These are phyloP conservation scores for Leptura quadrifasciata DNA, from an alignment of 2,888 invertebrate genomes.

Conservation along the genomic window DNA sequence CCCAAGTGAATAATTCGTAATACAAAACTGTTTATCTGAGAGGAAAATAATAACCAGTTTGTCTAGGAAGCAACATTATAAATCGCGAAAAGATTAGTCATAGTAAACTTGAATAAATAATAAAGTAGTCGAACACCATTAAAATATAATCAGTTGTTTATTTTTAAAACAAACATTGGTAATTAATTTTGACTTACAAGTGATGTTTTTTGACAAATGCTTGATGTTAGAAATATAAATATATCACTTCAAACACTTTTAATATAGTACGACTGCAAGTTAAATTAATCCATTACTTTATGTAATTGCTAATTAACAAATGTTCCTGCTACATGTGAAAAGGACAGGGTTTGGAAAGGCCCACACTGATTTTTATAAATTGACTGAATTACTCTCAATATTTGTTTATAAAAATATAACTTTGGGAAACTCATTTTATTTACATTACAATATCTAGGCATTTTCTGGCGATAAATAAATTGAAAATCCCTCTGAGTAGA, in stretches of 20 bases:
- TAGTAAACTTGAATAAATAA: not conserved
- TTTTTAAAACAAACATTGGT: constrained; percentile 3
- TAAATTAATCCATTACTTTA: not conserved
- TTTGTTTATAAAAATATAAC: no score
- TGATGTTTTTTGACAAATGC: not conserved
- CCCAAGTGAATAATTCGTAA: constrained; percentile 22
- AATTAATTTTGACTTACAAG: not conserved
- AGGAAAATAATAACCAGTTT: constrained; percentile 33
- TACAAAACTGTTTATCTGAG: constrained; percentile 20
- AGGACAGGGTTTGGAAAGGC: no score
- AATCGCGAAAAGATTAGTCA: constrained; percentile 31
- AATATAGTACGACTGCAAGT: not conserved
- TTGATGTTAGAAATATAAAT: not conserved
- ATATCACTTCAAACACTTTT: not conserved
- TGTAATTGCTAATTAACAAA: not conserved
- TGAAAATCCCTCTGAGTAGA: no score
- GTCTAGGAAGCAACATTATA: constrained; percentile 26
- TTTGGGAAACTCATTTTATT: no score
- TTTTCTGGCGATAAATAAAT: no score
- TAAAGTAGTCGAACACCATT: not conserved
- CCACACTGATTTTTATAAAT: no score
- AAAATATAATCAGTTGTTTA: not conserved
- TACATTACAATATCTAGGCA: no score
- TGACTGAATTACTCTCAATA: no score
- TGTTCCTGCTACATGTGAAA: no score